phyloP scores from a whole-genome alignment of 2,797 vertebrate genomes.

The Hippocampus kuda region DNA sequence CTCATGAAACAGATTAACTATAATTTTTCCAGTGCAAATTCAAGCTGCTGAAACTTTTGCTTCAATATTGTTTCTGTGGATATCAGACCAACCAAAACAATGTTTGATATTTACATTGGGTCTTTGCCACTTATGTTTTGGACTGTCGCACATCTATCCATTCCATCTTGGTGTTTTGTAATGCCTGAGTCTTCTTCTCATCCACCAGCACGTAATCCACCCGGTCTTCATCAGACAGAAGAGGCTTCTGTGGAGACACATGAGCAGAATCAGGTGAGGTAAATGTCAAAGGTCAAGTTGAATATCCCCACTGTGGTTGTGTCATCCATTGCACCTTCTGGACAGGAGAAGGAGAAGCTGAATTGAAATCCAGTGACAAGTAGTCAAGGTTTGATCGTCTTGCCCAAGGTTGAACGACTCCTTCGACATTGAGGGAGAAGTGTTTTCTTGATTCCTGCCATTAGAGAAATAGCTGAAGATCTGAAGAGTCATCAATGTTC shows the following conservation, averaged over 20 bases:
- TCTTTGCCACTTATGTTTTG: slow-evolving; percentile 64
- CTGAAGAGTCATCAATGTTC: background rate
- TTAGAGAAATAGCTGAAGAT: slow-evolving; percentile 15
- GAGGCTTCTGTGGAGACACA: slow-evolving; percentile 70
- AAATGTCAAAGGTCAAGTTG: background rate
- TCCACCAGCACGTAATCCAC: slow-evolving; percentile 97
- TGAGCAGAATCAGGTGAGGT: background rate
- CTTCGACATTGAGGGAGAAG: slow-evolving; percentile 58
- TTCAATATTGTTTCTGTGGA: background rate
- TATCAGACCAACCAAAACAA: background rate
- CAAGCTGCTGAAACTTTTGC: background rate
- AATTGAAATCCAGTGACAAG: slow-evolving; percentile 92
- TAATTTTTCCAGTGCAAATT: slow-evolving; percentile 1
- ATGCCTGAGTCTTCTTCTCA: slow-evolving; percentile 93
- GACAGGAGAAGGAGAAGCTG: slow-evolving; percentile 81
- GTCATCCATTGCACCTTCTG: slow-evolving; percentile 75
- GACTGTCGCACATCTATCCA: slow-evolving; percentile 93
- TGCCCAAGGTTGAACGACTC: slow-evolving; percentile 57
- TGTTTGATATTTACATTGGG: background rate
- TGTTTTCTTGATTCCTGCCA: slow-evolving; percentile 68
- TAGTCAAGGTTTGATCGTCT: slow-evolving; percentile 86
- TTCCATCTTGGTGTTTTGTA: slow-evolving; percentile 89
- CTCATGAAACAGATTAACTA: background rate
- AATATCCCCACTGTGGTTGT: background rate
- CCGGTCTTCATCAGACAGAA: slow-evolving; percentile 73